phyloP scores from a whole-genome alignment of 2,113 vertebrate genomes.

The Pungitius pungitius region DNA sequence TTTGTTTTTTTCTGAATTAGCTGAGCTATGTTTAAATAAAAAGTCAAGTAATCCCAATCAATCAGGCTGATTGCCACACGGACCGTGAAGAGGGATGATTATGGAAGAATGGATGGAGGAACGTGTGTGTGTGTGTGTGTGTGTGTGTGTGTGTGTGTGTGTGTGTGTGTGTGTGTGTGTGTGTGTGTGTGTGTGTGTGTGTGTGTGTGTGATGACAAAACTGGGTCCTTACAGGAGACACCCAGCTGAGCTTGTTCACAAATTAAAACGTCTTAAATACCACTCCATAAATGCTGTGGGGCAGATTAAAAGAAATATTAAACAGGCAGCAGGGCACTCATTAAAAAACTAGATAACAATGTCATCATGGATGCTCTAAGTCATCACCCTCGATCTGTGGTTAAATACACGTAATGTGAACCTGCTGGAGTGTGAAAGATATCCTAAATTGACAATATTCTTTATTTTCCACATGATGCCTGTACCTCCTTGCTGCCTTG shows the following conservation, averaged over 20 bases:
- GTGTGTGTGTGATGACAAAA: conserved; percentile 6
- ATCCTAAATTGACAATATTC: background rate
- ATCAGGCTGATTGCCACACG: conserved; percentile 23
- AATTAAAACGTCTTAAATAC: conserved; percentile 59
- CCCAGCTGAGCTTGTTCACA: conserved; percentile 39
- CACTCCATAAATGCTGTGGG: conserved; percentile 46
- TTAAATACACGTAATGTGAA: conserved; percentile 29
- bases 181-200: conserved; percentile 9
- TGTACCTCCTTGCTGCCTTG: background rate
- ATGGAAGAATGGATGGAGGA: conserved; percentile 44
- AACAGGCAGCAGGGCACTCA: conserved; percentile 49
- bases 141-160: conserved; percentile 8
- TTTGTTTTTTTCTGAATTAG: conserved; percentile 41
- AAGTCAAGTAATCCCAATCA: conserved; percentile 48
- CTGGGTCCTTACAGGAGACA: conserved; percentile 29
- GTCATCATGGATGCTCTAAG: conserved; percentile 30
- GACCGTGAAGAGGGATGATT: conserved; percentile 53
- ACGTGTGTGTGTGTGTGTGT: background rate
- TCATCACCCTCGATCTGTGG: conserved; percentile 9
- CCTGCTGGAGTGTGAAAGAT: conserved; percentile 19
- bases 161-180: conserved; percentile 1
- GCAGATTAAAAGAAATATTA: conserved; percentile 60
- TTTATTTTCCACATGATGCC: background rate
- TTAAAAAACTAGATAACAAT: conserved; percentile 63
- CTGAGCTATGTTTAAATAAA: conserved; percentile 38